phyloP scores from a whole-genome alignment of 2,888 invertebrate genomes.

The Oegoconia quadripuncta region DNA sequence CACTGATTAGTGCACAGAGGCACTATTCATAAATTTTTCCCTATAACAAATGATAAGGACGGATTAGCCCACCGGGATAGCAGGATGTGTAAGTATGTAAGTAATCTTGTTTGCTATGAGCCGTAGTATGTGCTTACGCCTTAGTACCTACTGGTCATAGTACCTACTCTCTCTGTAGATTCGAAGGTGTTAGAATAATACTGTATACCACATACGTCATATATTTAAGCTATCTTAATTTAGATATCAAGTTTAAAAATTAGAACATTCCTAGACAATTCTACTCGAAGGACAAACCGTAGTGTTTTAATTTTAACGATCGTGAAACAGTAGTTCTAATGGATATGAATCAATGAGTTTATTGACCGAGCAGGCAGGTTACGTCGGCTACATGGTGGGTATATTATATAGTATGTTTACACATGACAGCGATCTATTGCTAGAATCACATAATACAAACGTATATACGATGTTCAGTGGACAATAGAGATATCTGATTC shows the following conservation, averaged over 20 bases:
- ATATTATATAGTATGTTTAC: constrained; percentile 51
- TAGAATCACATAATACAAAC: constrained; percentile 55
- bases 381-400: neutral
- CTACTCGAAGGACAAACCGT: too few species aligned
- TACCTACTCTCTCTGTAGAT: neutral
- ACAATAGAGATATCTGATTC: constrained; percentile 75
- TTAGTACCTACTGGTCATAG: constrained; percentile 43
- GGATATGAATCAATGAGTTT: constrained; percentile 8
- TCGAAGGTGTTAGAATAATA: too few species aligned
- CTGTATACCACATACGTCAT: too few species aligned
- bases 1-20: constrained; percentile 40
- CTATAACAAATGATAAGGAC: constrained; percentile 57
- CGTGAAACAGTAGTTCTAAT: neutral
- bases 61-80: constrained; percentile 70
- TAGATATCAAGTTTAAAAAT: too few species aligned
- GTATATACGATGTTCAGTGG: constrained; percentile 42
- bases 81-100: constrained; percentile 54
- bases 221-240: too few species aligned
- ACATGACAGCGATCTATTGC: constrained; percentile 43
- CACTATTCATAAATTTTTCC: constrained; percentile 65
- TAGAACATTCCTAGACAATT: too few species aligned
- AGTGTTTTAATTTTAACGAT: too few species aligned
- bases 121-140: constrained; percentile 44
- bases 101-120: constrained; percentile 67
- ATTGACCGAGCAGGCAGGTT: constrained; percentile 1